Conservation (phyloP, 2,797 vertebrate species). For the Babyrousa celebensis region DNA sequence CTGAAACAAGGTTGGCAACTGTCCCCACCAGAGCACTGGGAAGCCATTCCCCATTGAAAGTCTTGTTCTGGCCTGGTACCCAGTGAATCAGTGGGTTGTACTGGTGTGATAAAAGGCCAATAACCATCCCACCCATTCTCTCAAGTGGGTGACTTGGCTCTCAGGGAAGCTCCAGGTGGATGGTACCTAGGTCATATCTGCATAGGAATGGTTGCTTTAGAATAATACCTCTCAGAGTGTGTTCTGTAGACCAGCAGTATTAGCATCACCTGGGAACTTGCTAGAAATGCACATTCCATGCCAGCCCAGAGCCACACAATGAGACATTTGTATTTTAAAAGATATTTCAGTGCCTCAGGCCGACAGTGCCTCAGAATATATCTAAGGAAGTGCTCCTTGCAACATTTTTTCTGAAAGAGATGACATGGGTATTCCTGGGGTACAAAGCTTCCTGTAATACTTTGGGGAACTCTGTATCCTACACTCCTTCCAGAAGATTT, state of each 20-base stretch:
- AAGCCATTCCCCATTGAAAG: not conserved
- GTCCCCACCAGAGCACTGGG: fast-evolving
- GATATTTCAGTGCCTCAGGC: not conserved
- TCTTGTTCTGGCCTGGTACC: not conserved
- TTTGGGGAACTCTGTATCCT: not conserved
- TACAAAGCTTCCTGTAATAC: not conserved
- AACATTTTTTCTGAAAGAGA: not conserved
- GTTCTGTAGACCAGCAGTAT: not conserved
- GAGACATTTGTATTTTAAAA: not conserved
- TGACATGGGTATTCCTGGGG: not conserved
- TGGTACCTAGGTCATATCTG: not conserved
- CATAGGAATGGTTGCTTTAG: not conserved
- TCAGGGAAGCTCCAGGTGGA: not conserved
- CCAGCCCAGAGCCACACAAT: not conserved
- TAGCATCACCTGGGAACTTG: not conserved
- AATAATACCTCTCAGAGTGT: not conserved
- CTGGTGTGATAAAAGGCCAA: not conserved
- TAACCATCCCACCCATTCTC: not conserved
- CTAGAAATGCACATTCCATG: not conserved
- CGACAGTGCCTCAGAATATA: not conserved
- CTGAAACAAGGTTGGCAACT: not conserved
- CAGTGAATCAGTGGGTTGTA: too few relatives aligned
- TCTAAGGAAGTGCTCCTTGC: not conserved
- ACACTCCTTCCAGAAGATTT: not conserved
- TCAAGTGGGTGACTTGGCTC: not conserved